Evolutionary conservation across 2,113 vertebrate genomes (phyloP).

Genomic region (Otus sunia): DNA sequence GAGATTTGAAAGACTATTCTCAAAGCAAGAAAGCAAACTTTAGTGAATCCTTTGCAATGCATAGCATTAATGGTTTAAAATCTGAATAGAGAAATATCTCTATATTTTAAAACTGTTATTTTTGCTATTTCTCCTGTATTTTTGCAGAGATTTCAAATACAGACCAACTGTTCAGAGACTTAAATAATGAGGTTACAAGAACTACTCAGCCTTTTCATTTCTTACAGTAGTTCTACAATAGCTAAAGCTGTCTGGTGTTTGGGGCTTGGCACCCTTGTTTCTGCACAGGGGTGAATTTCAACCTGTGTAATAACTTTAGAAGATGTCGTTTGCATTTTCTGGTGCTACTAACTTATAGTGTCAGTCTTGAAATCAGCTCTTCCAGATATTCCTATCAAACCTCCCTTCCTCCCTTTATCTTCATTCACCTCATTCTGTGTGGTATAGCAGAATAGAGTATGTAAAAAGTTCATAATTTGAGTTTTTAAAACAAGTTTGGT

Average conservation of each 20-base stretch:
- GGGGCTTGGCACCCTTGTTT: neutral
- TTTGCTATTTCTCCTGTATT: neutral
- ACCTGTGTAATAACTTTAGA: neutral
- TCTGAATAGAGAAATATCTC: neutral
- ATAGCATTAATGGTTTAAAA: neutral
- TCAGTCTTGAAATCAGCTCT: neutral
- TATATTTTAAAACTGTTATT: neutral
- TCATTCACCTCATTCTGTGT: neutral
- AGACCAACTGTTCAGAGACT: neutral
- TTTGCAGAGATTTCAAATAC: neutral
- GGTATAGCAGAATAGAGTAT: neutral
- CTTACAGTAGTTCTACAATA: neutral
- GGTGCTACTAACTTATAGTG: neutral
- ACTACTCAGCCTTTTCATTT: neutral
- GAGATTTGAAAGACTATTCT: neutral
- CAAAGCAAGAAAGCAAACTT: neutral
- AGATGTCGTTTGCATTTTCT: neutral
- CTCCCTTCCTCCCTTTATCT: neutral
- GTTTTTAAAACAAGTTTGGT: neutral
- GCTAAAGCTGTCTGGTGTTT: neutral
- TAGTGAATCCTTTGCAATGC: neutral
- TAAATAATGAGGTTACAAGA: neutral
- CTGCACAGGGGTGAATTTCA: neutral
- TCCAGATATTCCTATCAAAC: neutral
- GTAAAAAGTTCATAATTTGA: neutral